Conservation (phyloP, 2,113 vertebrate genomes). For the Rhineura floridana region DNA sequence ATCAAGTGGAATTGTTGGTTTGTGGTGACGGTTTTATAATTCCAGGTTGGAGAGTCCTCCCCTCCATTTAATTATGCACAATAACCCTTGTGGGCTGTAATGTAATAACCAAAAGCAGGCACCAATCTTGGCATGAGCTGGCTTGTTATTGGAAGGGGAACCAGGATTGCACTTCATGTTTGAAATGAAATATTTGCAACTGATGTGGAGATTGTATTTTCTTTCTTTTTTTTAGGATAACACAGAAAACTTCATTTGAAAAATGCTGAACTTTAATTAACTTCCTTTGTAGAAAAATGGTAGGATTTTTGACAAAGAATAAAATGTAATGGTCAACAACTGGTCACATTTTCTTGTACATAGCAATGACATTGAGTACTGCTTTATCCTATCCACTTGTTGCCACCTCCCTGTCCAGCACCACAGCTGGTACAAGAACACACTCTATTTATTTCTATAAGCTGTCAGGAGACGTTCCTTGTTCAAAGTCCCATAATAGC, state of each 20-base stretch:
- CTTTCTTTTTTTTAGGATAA: conserved; percentile 64
- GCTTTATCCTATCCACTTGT: neutral
- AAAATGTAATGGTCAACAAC: neutral
- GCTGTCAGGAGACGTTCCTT: conserved; percentile 52
- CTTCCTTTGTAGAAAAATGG: conserved; percentile 61
- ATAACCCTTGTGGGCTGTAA: conserved; percentile 80
- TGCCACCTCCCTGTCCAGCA: neutral
- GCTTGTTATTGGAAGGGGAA: conserved; percentile 75
- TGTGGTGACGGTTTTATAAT: conserved; percentile 82
- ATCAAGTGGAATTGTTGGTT: conserved; percentile 77
- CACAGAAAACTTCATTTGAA: conserved; percentile 59
- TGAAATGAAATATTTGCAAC: conserved; percentile 82
- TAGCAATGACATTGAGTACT: neutral
- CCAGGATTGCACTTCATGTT: conserved; percentile 75
- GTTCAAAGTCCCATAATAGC: conserved; percentile 71
- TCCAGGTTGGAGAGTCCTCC: conserved; percentile 76
- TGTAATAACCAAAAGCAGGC: conserved; percentile 79
- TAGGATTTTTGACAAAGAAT: neutral
- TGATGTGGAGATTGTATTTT: conserved; percentile 60
- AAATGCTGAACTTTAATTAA: conserved; percentile 48
- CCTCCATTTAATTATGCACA: conserved; percentile 79
- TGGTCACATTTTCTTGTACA: neutral
- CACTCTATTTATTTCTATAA: conserved; percentile 60
- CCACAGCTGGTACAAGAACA: neutral
- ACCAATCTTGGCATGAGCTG: conserved; percentile 74